These are phyloP conservation scores for Girardinichthys multiradiatus DNA, from an alignment of 2,113 vertebrate species.

Conservation along the genomic window DNA sequence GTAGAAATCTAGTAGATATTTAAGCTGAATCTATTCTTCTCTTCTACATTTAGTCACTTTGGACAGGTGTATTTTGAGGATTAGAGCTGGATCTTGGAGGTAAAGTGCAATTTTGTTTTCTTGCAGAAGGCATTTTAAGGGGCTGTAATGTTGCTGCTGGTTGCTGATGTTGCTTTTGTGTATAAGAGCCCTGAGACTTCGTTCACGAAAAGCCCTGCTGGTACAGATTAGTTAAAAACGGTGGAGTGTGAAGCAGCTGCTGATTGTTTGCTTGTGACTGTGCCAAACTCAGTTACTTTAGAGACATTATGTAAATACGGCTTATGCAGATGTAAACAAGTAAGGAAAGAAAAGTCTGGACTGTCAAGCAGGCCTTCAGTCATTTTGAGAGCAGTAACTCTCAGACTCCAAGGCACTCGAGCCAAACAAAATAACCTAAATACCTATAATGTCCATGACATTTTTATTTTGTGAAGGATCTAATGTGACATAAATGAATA, in stretches of 20 bases:
- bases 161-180: neutral
- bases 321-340: neutral
- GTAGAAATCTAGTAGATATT: neutral
- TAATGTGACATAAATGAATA: too few relatives aligned
- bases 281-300: too few relatives aligned
- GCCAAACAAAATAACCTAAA: neutral
- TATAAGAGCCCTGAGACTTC: neutral
- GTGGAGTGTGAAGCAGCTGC: slow-evolving; percentile 1
- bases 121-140: neutral
- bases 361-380: neutral
- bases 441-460: neutral
- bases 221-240: neutral
- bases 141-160: neutral
- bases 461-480: neutral
- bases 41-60: neutral
- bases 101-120: neutral
- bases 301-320: neutral
- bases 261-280: neutral
- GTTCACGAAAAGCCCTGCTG: neutral
- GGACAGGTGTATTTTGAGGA: neutral
- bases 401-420: neutral
- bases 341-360: too few relatives aligned
- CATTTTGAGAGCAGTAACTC: neutral
- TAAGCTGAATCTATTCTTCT: neutral
- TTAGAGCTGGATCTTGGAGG: neutral